Conservation (phyloP, 1,140 invertebrate species). For the Conopomorpha cramerella region DNA sequence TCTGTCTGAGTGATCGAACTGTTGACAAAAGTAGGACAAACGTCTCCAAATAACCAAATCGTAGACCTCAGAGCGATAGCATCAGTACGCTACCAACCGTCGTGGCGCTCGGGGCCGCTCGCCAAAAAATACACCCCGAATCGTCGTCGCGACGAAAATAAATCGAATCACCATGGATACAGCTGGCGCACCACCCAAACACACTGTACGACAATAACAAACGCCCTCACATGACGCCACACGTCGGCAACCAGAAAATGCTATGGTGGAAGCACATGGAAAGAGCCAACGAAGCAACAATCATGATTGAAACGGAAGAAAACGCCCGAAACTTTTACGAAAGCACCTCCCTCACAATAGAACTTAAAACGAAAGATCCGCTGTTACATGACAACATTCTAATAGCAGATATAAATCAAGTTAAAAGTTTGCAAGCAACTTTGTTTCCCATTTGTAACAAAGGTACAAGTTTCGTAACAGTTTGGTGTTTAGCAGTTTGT, state of each 20-base stretch:
- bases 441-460: constrained; percentile 63
- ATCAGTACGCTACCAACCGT: no score
- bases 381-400: constrained; percentile 36
- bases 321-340: constrained; percentile 22
- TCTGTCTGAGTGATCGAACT: no score
- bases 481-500: no score
- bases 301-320: constrained; percentile 44
- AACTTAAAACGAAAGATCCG: constrained; percentile 31
- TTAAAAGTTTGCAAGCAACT: constrained; percentile 64
- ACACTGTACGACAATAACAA: constrained; percentile 7
- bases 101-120: no score
- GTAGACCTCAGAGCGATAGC: no score
- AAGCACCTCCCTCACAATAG: constrained; percentile 30
- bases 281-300: constrained; percentile 27
- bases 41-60: no score
- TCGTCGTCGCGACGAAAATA: no score
- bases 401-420: constrained; percentile 52
- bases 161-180: constrained; percentile 27
- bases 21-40: no score
- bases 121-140: no score
- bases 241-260: constrained; percentile 22
- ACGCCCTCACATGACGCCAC: constrained; percentile 7
- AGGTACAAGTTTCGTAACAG: constrained; percentile 34
- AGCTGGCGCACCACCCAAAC: constrained; percentile 7
- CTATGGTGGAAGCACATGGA: constrained; percentile 55